Evolutionary conservation across 2,797 vertebrate genomes (phyloP).

Genomic region (Muscicapa comitata): DNA sequence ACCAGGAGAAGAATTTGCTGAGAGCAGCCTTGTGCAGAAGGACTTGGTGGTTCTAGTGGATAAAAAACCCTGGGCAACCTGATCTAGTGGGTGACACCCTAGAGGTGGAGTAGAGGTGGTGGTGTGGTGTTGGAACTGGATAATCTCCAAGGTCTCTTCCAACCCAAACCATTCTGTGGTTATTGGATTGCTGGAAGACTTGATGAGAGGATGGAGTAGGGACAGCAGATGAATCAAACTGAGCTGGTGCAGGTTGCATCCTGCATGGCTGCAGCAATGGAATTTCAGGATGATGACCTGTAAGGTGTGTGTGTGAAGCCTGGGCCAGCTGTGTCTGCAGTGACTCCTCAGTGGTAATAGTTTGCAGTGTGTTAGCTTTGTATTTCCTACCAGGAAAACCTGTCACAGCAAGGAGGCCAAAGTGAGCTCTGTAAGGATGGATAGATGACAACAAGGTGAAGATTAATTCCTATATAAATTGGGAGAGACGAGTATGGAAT

Average conservation of each 20-base stretch:
- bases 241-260: not conserved
- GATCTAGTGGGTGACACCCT: not conserved
- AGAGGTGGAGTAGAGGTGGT: not conserved
- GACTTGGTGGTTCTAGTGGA: not conserved
- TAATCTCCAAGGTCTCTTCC: not conserved
- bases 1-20: not conserved
- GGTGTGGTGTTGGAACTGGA: not conserved
- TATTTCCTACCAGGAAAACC: not conserved
- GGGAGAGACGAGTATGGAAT: not conserved
- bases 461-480: not conserved
- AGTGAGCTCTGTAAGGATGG: not conserved
- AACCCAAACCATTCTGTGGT: not conserved
- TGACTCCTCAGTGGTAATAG: not conserved
- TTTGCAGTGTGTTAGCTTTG: not conserved
- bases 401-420: not conserved
- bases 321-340: not conserved
- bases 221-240: not conserved
- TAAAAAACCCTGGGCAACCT: not conserved
- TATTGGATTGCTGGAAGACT: not conserved
- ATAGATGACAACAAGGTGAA: not conserved
- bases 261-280: not conserved
- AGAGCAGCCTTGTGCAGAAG: not conserved
- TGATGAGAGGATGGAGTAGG: not conserved
- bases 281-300: not conserved
- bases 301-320: accelerated